Evolutionary conservation across 2,113 vertebrate genomes (phyloP).

Genomic region (Solenodon paradoxus): DNA sequence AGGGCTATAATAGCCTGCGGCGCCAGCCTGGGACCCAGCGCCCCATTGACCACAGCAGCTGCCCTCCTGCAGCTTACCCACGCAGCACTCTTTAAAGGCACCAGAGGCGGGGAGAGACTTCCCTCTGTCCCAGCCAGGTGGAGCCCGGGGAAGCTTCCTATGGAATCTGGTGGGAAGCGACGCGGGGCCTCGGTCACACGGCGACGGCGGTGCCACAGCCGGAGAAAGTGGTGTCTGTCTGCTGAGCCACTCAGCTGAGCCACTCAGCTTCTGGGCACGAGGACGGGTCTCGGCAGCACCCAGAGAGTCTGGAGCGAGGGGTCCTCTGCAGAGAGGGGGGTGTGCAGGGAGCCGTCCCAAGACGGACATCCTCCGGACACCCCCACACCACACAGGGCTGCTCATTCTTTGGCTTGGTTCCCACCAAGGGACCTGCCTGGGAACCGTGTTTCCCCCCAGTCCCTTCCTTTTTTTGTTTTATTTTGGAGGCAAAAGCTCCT

Average conservation of each 20-base stretch:
- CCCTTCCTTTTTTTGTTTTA: slow-evolving; percentile 12
- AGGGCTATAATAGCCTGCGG: not conserved
- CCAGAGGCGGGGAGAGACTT: not conserved
- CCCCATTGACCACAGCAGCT: not conserved
- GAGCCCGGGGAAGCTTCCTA: no score
- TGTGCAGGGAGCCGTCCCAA: fast-evolving
- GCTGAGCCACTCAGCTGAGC: no score
- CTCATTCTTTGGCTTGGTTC: not conserved
- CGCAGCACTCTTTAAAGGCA: not conserved
- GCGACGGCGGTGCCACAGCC: not conserved
- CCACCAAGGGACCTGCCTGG: not conserved
- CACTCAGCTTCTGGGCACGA: not conserved
- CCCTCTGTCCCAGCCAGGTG: not conserved
- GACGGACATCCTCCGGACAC: no score
- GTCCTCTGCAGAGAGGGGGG: not conserved
- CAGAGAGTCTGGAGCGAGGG: fast-evolving
- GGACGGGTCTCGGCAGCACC: not conserved
- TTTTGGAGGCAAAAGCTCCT: not conserved
- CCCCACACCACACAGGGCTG: not conserved
- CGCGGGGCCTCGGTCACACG: not conserved
- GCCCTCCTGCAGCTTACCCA: not conserved
- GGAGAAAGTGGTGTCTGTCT: not conserved
- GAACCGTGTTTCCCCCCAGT: not conserved
- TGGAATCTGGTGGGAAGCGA: no score
- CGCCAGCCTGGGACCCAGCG: not conserved